Evolutionary conservation across 2,888 invertebrate species (phyloP).

Genomic region (Epistrophe grossulariae): DNA sequence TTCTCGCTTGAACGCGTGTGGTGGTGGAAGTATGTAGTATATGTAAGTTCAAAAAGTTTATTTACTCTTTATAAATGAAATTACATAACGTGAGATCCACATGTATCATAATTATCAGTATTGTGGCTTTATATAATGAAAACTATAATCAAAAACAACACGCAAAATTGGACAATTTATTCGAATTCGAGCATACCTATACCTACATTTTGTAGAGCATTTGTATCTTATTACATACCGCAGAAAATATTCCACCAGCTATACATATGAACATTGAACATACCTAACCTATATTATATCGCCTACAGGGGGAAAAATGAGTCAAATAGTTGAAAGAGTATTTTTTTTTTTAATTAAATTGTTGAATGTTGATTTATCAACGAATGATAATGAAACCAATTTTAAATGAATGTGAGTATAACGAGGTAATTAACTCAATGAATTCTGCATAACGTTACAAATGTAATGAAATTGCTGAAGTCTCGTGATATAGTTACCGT

Average conservation of each 20-base stretch:
- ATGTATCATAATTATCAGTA: conserved; percentile 29
- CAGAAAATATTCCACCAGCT: too few relatives aligned
- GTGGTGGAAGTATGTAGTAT: too few relatives aligned
- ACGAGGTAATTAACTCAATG: conserved; percentile 69
- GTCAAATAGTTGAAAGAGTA: conserved; percentile 7
- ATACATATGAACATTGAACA: too few relatives aligned
- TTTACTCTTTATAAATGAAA: conserved; percentile 35
- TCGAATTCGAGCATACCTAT: neutral
- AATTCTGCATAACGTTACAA: conserved; percentile 38
- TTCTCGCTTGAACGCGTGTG: conserved; percentile 5
- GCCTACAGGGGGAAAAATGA: neutral
- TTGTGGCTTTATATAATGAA: neutral
- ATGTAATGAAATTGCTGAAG: conserved; percentile 34
- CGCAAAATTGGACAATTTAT: conserved; percentile 35
- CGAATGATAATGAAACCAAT: conserved; percentile 73
- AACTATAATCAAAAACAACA: conserved; percentile 8
- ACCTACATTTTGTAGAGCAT: neutral
- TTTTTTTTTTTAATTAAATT: conserved; percentile 59
- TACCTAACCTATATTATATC: too few relatives aligned
- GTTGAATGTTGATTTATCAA: conserved; percentile 72
- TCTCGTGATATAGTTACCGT: neutral
- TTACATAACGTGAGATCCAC: neutral
- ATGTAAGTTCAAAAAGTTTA: conserved; percentile 44
- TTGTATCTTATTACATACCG: conserved; percentile 12
- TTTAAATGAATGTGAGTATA: conserved; percentile 56